These are phyloP conservation scores for Enteromius anoplus DNA, from an alignment of 2,797 vertebrate genomes.

Conservation along the genomic window DNA sequence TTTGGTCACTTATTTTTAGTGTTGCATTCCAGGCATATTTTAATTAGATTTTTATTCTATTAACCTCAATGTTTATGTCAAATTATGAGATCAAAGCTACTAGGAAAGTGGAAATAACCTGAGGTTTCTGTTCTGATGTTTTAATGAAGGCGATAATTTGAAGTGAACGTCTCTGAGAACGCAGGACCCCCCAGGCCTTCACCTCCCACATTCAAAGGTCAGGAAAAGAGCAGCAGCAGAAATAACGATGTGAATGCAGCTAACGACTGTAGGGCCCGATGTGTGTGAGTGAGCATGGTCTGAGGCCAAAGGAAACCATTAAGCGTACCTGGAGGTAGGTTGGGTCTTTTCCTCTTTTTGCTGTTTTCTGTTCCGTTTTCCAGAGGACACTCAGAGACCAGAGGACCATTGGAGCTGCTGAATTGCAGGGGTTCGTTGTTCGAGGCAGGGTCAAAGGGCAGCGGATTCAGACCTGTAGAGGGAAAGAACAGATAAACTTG, in stretches of 20 bases:
- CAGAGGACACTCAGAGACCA: conserved; percentile 77
- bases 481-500: conserved; percentile 55
- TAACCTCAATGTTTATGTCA: neutral
- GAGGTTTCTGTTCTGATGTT: neutral
- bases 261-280: neutral
- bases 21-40: conserved; percentile 3
- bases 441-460: conserved; percentile 85
- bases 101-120: neutral
- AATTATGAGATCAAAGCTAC: conserved; percentile 16
- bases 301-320: neutral
- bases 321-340: conserved; percentile 81
- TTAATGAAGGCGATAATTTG: conserved; percentile 40
- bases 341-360: conserved; percentile 88
- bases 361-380: conserved; percentile 83
- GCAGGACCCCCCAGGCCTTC: conserved; percentile 13
- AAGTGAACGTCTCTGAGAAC: conserved; percentile 16
- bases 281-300: neutral
- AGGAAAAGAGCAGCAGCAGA: conserved; percentile 23
- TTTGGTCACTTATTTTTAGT: neutral
- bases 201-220: conserved; percentile 35
- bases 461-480: conserved; percentile 84
- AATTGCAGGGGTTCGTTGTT: conserved; percentile 85
- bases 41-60: neutral
- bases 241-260: conserved; percentile 2
- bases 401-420: conserved; percentile 73